phyloP scores from a whole-genome alignment of 2,113 vertebrate genomes.

The Heterotis niloticus region DNA sequence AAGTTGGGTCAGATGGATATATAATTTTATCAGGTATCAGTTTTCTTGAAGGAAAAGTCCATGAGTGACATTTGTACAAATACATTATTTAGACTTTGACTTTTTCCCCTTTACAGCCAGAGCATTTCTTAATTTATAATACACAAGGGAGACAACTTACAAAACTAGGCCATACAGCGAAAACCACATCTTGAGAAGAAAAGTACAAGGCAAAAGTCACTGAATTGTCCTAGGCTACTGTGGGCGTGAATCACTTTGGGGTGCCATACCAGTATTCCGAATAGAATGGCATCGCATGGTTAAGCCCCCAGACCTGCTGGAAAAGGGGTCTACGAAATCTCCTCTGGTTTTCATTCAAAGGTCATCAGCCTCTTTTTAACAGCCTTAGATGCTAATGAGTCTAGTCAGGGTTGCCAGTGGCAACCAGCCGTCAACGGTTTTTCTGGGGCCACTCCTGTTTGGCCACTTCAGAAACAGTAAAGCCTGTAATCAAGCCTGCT shows the following conservation, averaged over 20 bases:
- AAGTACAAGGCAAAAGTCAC: slow-evolving; percentile 9
- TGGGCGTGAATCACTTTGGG: background rate
- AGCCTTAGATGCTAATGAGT: too few relatives aligned
- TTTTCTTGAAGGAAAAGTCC: background rate
- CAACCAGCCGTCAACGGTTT: background rate
- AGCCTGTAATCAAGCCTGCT: background rate
- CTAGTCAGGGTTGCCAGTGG: background rate
- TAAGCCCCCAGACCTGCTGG: background rate
- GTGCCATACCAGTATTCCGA: background rate
- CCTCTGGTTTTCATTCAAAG: too few relatives aligned
- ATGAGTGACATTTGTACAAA: too few relatives aligned
- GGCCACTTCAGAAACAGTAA: background rate
- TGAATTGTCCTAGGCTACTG: background rate
- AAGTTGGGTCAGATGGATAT: too few relatives aligned
- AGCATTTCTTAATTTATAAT: background rate
- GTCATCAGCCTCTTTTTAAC: too few relatives aligned
- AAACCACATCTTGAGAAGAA: slow-evolving; percentile 12
- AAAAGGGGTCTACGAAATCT: too few relatives aligned
- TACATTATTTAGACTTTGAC: background rate
- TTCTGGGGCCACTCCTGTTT: background rate
- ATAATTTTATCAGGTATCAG: background rate
- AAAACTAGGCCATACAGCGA: background rate
- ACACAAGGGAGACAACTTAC: slow-evolving; percentile 1
- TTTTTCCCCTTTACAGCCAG: background rate
- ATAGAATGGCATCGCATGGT: background rate